Percentiles rank a stretch among this genome's conserved stretches.
These are phyloP conservation scores for Phenganax stokvisi DNA, from an alignment of 92 coral and sea anemone species.

Conservation along the genomic window DNA sequence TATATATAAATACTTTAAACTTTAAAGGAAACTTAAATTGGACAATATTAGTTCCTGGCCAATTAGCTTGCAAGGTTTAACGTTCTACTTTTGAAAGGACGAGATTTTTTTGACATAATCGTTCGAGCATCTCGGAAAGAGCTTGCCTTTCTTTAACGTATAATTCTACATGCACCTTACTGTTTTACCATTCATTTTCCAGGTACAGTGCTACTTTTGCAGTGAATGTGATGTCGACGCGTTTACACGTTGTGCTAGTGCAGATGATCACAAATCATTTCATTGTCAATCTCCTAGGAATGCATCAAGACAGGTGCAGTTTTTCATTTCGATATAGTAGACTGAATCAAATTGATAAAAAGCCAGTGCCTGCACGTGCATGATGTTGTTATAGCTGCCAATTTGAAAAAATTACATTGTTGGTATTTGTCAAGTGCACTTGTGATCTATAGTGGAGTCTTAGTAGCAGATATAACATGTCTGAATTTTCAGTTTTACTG, in stretches of 20 bases:
- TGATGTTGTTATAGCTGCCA: neutral
- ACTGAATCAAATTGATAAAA: too few species aligned
- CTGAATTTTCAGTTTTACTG: too few species aligned
- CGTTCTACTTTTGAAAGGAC: neutral
- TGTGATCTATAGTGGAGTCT: too few species aligned
- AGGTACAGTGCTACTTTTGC: conserved; percentile 95
- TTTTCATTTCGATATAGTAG: neutral
- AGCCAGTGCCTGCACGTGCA: neutral
- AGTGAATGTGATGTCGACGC: conserved; percentile 54
- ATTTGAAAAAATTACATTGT: neutral
- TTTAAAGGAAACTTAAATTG: neutral
- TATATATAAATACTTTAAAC: neutral
- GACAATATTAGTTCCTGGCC: neutral
- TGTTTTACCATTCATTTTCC: neutral
- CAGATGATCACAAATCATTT: conserved; percentile 56
- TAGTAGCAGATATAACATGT: too few species aligned
- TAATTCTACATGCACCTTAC: neutral
- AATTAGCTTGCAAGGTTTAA: neutral
- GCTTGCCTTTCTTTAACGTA: neutral
- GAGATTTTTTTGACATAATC: neutral
- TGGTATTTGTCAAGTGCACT: too few species aligned
- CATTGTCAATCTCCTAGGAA: conserved; percentile 77
- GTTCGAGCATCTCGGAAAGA: neutral
- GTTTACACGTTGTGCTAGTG: conserved; percentile 58
- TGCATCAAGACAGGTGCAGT: conserved; percentile 31